A percentile compares a stretch with the other conserved stretches of the same genome.
These are phyloP conservation scores for Trialeurodes vaporariorum DNA, from an alignment of 1,140 invertebrate genomes.

Conservation along the genomic window DNA sequence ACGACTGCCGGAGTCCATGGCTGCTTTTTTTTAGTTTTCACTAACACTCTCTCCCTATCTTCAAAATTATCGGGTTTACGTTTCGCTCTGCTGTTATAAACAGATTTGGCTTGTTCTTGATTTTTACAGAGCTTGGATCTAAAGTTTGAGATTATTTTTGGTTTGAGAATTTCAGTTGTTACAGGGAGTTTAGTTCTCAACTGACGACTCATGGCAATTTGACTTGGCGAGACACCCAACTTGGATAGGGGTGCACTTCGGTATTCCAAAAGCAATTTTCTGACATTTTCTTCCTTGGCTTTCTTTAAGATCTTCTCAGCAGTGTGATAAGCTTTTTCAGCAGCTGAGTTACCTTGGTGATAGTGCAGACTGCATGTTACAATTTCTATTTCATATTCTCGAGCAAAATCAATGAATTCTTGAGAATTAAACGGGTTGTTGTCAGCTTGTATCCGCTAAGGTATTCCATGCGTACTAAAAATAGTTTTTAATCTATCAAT, in stretches of 20 bases:
- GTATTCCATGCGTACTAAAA: conserved; percentile 14
- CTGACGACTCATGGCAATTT: no score
- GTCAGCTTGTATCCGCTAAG: conserved; percentile 11
- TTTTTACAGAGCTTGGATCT: no score
- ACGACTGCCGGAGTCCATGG: no score
- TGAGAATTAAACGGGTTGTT: conserved; percentile 15
- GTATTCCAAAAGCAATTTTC: conserved; percentile 14
- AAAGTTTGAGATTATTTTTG: no score
- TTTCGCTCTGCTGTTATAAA: no score
- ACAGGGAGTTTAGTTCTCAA: no score
- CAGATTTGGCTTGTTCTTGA: no score
- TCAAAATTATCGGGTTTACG: no score
- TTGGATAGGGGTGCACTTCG: conserved; percentile 13
- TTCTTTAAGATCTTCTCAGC: conserved; percentile 14
- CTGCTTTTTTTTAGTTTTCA: no score
- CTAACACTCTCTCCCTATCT: no score
- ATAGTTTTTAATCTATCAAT: conserved; percentile 3
- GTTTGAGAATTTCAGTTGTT: no score
- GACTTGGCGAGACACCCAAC: conserved; percentile 10
- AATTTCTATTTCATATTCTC: conserved; percentile 14
- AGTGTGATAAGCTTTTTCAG: conserved; percentile 16
- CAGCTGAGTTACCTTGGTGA: conserved; percentile 15
- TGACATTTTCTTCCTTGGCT: conserved; percentile 13
- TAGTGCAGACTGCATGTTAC: conserved; percentile 16
- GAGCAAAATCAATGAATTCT: conserved; percentile 14